These are phyloP conservation scores for Apogon hyalosoma DNA, from an alignment of 2,797 vertebrate genomes.

Conservation along the genomic window DNA sequence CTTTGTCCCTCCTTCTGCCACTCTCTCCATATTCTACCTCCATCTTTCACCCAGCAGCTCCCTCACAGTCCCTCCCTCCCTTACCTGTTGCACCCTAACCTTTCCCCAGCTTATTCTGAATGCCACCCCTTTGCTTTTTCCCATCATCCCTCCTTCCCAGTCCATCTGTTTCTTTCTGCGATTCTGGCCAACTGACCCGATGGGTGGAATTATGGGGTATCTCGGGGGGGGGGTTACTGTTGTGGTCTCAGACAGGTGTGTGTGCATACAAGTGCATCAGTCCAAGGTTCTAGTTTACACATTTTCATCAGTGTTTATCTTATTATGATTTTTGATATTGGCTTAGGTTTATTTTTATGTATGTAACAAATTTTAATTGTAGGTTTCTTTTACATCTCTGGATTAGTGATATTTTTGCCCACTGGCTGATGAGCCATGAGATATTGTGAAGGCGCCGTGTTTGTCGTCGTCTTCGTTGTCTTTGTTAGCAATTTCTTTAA, in stretches of 20 bases:
- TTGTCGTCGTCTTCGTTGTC: no score
- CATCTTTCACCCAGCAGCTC: neutral
- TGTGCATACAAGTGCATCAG: slow-evolving; percentile 32
- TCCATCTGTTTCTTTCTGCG: slow-evolving; percentile 64
- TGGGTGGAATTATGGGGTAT: slow-evolving; percentile 60
- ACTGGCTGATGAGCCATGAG: no score
- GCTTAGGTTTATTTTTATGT: no score
- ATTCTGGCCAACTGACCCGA: slow-evolving; percentile 61
- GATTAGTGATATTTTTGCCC: no score
- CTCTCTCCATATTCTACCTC: slow-evolving; percentile 24
- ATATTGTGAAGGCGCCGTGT: no score
- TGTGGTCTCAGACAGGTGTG: slow-evolving; percentile 67
- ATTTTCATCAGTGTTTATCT: no score
- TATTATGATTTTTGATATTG: no score
- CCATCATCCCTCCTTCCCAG: slow-evolving; percentile 40
- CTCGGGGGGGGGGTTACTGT: slow-evolving; percentile 50
- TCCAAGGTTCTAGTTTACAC: no score
- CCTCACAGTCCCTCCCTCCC: slow-evolving; percentile 3
- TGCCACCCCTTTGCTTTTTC: neutral
- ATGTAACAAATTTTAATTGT: no score
- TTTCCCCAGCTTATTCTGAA: slow-evolving; percentile 13
- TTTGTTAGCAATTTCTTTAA: no score
- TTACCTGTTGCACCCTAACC: slow-evolving; percentile 63
- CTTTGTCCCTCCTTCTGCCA: slow-evolving; percentile 21
- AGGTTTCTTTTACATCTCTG: no score